Evolutionary conservation across 1,140 invertebrate species (phyloP).

Genomic region (Mya arenaria): DNA sequence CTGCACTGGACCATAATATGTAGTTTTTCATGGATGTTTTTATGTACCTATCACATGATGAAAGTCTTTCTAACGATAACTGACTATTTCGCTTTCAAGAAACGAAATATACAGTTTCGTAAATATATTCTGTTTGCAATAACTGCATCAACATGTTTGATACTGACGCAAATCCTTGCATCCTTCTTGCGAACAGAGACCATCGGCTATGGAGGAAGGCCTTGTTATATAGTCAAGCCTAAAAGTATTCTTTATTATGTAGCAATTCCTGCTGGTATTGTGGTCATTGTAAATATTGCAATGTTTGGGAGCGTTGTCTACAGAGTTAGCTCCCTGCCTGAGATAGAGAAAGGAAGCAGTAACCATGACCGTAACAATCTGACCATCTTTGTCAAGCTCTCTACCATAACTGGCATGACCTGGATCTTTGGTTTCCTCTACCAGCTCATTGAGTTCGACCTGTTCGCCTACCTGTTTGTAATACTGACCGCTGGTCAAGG

Average conservation of each 20-base stretch:
- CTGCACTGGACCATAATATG: slow-evolving; percentile 8
- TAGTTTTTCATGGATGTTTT: slow-evolving; percentile 26
- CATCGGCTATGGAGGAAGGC: slow-evolving; percentile 17
- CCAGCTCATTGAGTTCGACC: neutral
- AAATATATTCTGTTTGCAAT: neutral
- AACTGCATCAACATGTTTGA: neutral
- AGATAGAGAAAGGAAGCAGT: neutral
- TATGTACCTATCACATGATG: slow-evolving; percentile 31
- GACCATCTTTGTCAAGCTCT: slow-evolving; percentile 31
- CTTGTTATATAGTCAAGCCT: slow-evolving; percentile 1
- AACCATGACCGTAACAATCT: slow-evolving; percentile 13
- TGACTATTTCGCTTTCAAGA: neutral
- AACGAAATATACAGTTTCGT: neutral
- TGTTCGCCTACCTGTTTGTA: slow-evolving; percentile 20
- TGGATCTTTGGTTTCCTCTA: slow-evolving; percentile 45
- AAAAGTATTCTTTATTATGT: slow-evolving; percentile 1
- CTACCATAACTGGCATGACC: slow-evolving; percentile 11
- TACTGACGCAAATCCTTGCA: neutral
- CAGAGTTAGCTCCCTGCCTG: neutral
- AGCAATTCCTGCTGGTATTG: slow-evolving; percentile 7
- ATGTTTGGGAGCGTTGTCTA: slow-evolving; percentile 1
- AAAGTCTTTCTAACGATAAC: slow-evolving; percentile 4
- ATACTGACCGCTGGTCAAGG: slow-evolving; percentile 24
- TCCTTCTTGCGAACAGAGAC: neutral
- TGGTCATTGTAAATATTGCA: neutral